These are phyloP conservation scores for Zosterops lateralis DNA, from an alignment of 2,113 vertebrate genomes.

Conservation along the genomic window DNA sequence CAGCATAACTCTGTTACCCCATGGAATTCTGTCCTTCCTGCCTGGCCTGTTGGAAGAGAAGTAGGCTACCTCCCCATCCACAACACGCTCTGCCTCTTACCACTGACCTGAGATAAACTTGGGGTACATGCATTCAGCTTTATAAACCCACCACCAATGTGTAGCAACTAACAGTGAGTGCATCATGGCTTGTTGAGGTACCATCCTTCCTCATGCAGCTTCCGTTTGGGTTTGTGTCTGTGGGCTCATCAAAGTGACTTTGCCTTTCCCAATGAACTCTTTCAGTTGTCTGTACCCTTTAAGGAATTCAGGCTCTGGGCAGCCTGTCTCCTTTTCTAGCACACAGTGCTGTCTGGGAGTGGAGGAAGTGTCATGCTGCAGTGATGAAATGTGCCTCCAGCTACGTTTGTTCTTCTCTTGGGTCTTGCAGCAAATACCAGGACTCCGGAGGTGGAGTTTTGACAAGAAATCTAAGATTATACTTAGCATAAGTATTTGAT, in stretches of 20 bases:
- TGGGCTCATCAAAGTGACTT: background rate
- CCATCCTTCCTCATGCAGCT: background rate
- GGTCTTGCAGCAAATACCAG: conserved; percentile 16
- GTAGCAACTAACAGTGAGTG: background rate
- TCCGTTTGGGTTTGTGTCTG: background rate
- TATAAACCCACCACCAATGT: background rate
- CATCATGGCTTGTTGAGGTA: background rate
- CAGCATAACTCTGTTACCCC: background rate
- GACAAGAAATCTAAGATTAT: background rate
- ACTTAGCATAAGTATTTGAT: background rate
- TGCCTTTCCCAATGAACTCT: background rate
- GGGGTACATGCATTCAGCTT: background rate
- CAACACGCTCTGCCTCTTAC: background rate
- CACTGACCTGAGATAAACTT: background rate
- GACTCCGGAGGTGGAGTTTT: background rate
- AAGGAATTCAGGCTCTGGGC: background rate
- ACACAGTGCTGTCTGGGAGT: background rate
- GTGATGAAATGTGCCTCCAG: background rate
- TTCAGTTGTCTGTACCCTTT: background rate
- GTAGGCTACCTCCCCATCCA: background rate
- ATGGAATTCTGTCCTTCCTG: background rate
- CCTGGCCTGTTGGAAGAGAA: background rate
- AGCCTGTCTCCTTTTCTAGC: background rate
- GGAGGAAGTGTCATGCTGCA: background rate
- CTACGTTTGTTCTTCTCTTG: background rate